Evolutionary conservation across 2,113 vertebrate genomes (phyloP), one percentile per base, ranked within the genome.

Genomic region (Dromiciops gliroides): DNA sequence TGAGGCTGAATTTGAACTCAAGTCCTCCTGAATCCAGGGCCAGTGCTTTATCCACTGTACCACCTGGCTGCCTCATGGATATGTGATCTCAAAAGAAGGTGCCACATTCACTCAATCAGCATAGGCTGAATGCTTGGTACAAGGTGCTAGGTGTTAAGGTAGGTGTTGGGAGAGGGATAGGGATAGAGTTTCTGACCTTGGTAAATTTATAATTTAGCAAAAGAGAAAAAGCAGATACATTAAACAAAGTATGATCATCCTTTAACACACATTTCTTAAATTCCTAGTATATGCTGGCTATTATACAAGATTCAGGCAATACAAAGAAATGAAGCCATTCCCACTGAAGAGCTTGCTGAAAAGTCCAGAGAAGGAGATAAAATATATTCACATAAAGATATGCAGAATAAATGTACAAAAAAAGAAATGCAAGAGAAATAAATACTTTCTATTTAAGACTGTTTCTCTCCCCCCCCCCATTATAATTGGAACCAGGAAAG

Each of bases 1-100:
- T n/a, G n/a, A n/a, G n/a, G n/a, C n/a, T n/a, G n/a, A n/a, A n/a
- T n/a, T n/a, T n/a, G n/a, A n/a, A n/a, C n/a, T n/a, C n/a, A n/a
- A n/a, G n/a, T n/a, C n/a, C n/a, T n/a, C n/a, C n/a, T n/a, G n/a
- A n/a, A n/a, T n/a, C n/a, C n/a, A n/a, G n/a, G n/a, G n/a, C n/a
- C n/a, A n/a, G n/a, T n/a, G n/a, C n/a, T n/a, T n/a, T n/a, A n/a
- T n/a, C n/a, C n/a, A n/a, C n/a, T n/a, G n/a, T n/a, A n/a, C n/a
- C n/a, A n/a, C n/a, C n/a, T n/a, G n/a, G n/a, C n/a, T n/a, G n/a
- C n/a, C n/a, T n/a, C n/a, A n/a, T 49, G 8, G 0, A 24, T 31
- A 23, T 95, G 28, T 47, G 67, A 4, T 75, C 93, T 94, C 83
- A 44, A 89, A 50, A 28, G 60, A 95, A 90, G 50, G 49, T 44